phyloP scores from a whole-genome alignment of 2,797 vertebrate genomes.

The Semaprochilodus insignis region DNA sequence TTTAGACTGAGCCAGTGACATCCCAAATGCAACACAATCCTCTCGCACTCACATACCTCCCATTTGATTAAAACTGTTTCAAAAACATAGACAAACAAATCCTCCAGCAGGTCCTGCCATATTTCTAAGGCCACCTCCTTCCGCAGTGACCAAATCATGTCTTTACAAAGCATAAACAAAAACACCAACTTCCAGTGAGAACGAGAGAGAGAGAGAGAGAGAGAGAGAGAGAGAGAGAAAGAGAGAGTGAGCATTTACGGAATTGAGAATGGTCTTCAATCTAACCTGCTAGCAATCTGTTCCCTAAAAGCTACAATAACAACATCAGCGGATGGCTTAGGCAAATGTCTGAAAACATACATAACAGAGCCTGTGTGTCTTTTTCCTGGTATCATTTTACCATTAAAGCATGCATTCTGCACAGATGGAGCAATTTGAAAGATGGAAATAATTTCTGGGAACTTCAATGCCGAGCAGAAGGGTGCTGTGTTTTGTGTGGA shows the following conservation, averaged over 20 bases:
- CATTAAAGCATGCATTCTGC: constrained; percentile 54
- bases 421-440: constrained; percentile 56
- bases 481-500: constrained; percentile 20
- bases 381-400: constrained; percentile 56
- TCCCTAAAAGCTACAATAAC: constrained; percentile 57
- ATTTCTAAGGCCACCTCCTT: constrained; percentile 45
- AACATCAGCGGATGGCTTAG: constrained; percentile 57
- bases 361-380: constrained; percentile 31
- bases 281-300: constrained; percentile 65
- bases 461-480: constrained; percentile 48
- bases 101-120: constrained; percentile 62
- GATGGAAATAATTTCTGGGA: constrained; percentile 51
- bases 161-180: constrained; percentile 58
- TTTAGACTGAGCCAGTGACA: constrained; percentile 72
- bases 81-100: constrained; percentile 56
- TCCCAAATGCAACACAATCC: constrained; percentile 72
- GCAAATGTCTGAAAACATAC: constrained; percentile 59
- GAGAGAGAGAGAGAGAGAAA: constrained; percentile 40
- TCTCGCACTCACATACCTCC: constrained; percentile 61
- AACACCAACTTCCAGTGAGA: constrained; percentile 60
- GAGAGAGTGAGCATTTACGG: neutral
- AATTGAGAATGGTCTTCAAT: constrained; percentile 46
- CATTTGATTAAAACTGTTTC: constrained; percentile 69
- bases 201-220: constrained; percentile 37
- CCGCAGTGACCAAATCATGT: constrained; percentile 65